A percentile compares a stretch with the other conserved stretches of the same genome.
phyloP scores from a whole-genome alignment of 2,797 vertebrate genomes.

The Ptychadena robeensis region DNA sequence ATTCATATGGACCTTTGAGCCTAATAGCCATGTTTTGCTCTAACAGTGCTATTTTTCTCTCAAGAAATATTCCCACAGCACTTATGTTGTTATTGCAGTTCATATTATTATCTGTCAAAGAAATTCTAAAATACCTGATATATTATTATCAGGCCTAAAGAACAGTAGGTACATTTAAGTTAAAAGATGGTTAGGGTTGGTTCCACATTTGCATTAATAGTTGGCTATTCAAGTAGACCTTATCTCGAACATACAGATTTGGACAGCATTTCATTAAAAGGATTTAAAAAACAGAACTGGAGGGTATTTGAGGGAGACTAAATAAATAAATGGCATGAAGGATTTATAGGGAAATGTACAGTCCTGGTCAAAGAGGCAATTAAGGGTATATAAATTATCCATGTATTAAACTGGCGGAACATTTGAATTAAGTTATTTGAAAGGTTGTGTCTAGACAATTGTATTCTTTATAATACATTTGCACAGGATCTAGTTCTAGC shows the following conservation, averaged over 20 bases:
- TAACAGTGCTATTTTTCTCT: slow-evolving; percentile 28
- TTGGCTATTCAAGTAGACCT: background rate
- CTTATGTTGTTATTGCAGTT: slow-evolving; percentile 10
- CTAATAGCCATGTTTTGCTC: slow-evolving; percentile 44
- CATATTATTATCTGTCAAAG: slow-evolving; percentile 10
- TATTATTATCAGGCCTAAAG: background rate
- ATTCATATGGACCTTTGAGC: background rate
- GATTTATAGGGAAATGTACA: too few relatives aligned
- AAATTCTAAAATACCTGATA: background rate
- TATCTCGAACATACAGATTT: background rate
- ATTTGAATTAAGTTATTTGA: too few relatives aligned
- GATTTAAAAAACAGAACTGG: too few relatives aligned
- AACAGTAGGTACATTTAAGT: background rate
- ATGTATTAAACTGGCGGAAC: too few relatives aligned
- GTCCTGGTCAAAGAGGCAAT: too few relatives aligned
- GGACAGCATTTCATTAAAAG: too few relatives aligned
- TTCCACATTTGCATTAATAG: background rate
- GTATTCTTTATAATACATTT: too few relatives aligned
- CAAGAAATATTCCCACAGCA: slow-evolving; percentile 35
- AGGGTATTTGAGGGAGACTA: too few relatives aligned
- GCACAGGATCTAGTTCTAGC: too few relatives aligned
- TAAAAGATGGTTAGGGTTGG: background rate
- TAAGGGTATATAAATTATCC: too few relatives aligned
- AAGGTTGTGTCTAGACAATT: too few relatives aligned
- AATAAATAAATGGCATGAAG: too few relatives aligned